phyloP scores from a whole-genome alignment of 2,888 invertebrate species.

The Diadegma fenestrale region DNA sequence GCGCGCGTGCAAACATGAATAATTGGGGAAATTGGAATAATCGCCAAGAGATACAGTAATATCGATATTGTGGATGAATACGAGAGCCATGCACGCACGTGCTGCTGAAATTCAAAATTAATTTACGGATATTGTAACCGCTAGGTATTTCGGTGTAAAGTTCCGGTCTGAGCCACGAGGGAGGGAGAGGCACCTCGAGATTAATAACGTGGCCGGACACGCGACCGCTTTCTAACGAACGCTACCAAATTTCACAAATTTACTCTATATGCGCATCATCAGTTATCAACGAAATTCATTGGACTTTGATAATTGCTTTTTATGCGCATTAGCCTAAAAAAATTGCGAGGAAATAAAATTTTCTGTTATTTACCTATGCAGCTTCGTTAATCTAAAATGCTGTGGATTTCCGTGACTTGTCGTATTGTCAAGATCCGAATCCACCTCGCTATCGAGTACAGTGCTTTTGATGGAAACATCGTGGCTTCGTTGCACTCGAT shows the following conservation, averaged over 20 bases:
- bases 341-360: neutral
- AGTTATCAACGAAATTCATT: neutral
- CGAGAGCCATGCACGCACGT: constrained; percentile 41
- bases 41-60: neutral
- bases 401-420: constrained; percentile 38
- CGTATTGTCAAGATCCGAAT: constrained; percentile 35
- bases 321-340: neutral
- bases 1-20: constrained; percentile 1
- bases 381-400: constrained; percentile 58
- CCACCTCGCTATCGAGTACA: constrained; percentile 47
- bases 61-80: neutral
- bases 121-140: constrained; percentile 67
- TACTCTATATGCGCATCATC: neutral
- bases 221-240: constrained; percentile 36
- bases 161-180: constrained; percentile 28
- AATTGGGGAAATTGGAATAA: constrained; percentile 19
- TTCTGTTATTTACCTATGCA: constrained; percentile 59
- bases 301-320: neutral
- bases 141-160: constrained; percentile 59
- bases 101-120: constrained; percentile 65
- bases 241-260: constrained; percentile 37
- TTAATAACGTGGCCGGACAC: constrained; percentile 57
- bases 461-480: constrained; percentile 52
- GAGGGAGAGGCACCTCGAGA: constrained; percentile 22
- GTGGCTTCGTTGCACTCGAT: constrained; percentile 56